Evolutionary conservation across 2,797 vertebrate species (phyloP), one percentile per base, ranked within the genome.

Genomic region (Rhyacichthys aspro): DNA sequence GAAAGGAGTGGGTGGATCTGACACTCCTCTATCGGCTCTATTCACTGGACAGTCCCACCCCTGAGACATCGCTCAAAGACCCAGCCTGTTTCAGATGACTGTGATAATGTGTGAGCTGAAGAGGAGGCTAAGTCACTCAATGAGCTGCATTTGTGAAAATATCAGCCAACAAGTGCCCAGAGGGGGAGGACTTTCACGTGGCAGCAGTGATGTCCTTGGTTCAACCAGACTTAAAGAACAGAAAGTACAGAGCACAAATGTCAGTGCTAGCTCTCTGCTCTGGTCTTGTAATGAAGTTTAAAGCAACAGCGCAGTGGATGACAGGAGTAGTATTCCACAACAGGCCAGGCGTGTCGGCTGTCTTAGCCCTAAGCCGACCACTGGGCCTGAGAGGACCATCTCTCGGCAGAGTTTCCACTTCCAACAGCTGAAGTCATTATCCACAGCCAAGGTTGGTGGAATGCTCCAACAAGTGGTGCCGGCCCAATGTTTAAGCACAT

Each of bases 351-450:
- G 81, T 72, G 71, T 67, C 60, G 67, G n/a, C n/a, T n/a, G n/a
- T n/a, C n/a, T n/a, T n/a, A n/a, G n/a, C n/a, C n/a, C n/a, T n/a
- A n/a, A n/a, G n/a, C n/a, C n/a, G n/a, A n/a, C n/a, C n/a, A n/a
- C n/a, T 47, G 5, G 64, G 72, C 56, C 72, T 65, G 76, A 85
- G 68, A 86, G 78, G 45, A 77, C 72, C 70, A 65, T 82, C 84
- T 89, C 83, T 77, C 85, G 0, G 15, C 71, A 78, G 77, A 82
- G 64, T 86, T 87, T 88, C 86, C 82, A 84, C 82, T 78, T 84
- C 86, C 77, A 86, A 90, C 91, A 92, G 91, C 91, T 92, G 91
- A 88, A 81, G 79, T 87, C 85, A 88, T 90, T 91, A 92, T 75
- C 76, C 67, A 47, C 70, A 62, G 83, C 59, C 78, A 69, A 78